Evolutionary conservation across 2,888 invertebrate genomes (phyloP), one percentile per base, ranked within the genome.

Genomic region (Ditula angustiorana): DNA sequence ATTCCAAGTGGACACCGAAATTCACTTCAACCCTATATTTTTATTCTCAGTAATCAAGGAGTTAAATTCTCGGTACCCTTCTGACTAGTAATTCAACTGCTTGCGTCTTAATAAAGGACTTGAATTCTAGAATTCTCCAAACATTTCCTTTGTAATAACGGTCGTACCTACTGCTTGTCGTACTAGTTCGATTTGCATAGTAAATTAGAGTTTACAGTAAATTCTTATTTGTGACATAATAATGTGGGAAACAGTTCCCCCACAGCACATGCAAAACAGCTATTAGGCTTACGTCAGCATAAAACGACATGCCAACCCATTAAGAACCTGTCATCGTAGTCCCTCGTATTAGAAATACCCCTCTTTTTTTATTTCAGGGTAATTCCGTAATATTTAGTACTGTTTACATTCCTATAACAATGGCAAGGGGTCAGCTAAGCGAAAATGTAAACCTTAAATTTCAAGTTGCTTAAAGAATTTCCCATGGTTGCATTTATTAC

Each of bases 201-300:
- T 41, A 41, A 37, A 19, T 19, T 19, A 2, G 41, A 41, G 19
- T 19, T 10, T 41, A 19, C 19, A 10, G n/a, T n/a, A n/a, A n/a
- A n/a, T n/a, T n/a, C n/a, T 41, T 41, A 19, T 35, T 8, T 35
- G 33, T 35, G 8, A 23, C 11, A 30, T 30, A 52, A 44, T 21
- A 50, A 35, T 41, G 13, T 26, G 26, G 16, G 26, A 47, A 26
- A 49, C 24, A n/a, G 44, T 21, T n/a, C 19, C 13, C 60, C 8
- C 13, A 28, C 26, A 26, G 13, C 41, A 44, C 10, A 61, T 55
- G 61, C 61, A 61, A 61, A 61, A 55, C 61, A 55, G 61, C 61
- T 47, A 55, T 61, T 47, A 55, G 26, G 35, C 19, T 35, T 21
- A 46, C 13, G 19, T 46, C 33, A 35, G 30, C 19, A 16, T 28